Conservation (phyloP, 2,113 vertebrate species). For the Edolisoma coerulescens region DNA sequence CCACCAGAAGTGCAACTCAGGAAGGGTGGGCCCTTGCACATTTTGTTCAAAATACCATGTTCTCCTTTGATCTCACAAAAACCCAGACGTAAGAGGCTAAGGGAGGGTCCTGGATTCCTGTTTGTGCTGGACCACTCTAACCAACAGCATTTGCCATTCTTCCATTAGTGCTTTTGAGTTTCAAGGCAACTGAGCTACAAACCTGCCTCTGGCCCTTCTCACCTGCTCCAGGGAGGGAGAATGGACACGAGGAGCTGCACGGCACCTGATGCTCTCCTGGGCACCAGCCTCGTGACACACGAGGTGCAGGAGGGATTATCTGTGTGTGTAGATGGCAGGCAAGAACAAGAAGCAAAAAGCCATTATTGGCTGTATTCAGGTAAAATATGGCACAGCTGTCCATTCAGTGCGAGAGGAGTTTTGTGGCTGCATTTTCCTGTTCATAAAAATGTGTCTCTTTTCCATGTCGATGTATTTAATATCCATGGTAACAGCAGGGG, state of each 20-base stretch:
- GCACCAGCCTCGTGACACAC: neutral
- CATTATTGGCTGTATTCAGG: neutral
- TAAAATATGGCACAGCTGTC: neutral
- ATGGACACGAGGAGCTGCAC: rapidly evolving
- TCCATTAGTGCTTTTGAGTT: neutral
- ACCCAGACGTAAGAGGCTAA: neutral
- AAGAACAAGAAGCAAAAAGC: neutral
- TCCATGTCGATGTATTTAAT: neutral
- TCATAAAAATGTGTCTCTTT: neutral
- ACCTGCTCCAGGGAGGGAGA: neutral
- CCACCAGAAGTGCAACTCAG: neutral
- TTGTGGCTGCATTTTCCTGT: neutral
- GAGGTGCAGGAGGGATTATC: neutral
- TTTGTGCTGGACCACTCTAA: neutral
- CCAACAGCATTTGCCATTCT: neutral
- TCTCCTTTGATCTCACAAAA: conserved; percentile 20
- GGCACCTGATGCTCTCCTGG: neutral
- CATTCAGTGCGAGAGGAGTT: neutral
- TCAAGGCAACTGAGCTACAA: neutral
- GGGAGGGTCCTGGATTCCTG: neutral
- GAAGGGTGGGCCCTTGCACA: conserved; percentile 53
- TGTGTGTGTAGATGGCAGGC: neutral
- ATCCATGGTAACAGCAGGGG: conserved; percentile 13
- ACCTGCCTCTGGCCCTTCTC: neutral
- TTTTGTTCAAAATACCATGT: conserved; percentile 2